phyloP scores from a whole-genome alignment of 2,113 vertebrate species.

The Oriolus oriolus region DNA sequence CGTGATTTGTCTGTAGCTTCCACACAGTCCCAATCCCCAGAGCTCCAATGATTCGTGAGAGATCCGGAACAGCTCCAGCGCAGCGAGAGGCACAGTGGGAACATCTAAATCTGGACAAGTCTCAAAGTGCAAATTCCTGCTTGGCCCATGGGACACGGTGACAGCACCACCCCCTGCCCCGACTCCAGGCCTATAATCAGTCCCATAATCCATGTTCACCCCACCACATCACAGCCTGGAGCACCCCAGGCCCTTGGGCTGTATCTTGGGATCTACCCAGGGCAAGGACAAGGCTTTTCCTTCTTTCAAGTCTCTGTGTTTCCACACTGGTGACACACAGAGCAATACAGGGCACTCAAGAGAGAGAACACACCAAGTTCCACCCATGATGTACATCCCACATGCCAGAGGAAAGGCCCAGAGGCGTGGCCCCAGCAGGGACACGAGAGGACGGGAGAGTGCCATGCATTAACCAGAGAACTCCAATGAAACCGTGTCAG shows the following conservation, averaged over 20 bases:
- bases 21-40: neutral
- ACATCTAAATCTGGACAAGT: neutral
- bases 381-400: neutral
- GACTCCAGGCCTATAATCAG: neutral
- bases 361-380: neutral
- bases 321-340: neutral
- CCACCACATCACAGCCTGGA: neutral
- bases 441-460: neutral
- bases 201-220: neutral
- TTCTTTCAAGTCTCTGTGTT: neutral
- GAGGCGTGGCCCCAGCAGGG: neutral
- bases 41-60: neutral
- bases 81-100: fast-evolving
- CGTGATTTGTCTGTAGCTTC: fast-evolving
- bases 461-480: neutral
- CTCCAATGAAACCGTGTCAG: neutral
- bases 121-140: neutral
- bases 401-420: neutral
- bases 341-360: neutral
- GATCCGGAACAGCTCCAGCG: fast-evolving
- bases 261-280: neutral
- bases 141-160: fast-evolving
- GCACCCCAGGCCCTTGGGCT: neutral
- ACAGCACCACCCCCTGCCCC: neutral
- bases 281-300: neutral